Evolutionary conservation across 2,888 invertebrate genomes (phyloP), one percentile per base, ranked within the genome.

Genomic region (Pollenia griseotomentosa): DNA sequence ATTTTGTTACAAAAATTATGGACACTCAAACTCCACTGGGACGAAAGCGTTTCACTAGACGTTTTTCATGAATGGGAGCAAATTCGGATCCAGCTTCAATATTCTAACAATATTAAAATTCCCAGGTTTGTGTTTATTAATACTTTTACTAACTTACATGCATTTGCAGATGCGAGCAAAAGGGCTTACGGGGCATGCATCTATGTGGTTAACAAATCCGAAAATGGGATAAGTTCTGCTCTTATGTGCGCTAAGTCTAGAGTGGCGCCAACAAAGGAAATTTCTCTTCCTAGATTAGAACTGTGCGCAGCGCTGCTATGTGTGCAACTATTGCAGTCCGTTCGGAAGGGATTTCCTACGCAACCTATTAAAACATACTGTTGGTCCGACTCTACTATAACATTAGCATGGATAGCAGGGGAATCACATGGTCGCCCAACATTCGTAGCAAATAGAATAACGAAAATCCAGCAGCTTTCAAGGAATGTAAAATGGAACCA

Each of bases 341-440:
- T 75, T 12, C 16, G n/a, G 16, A 75, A 63, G 11, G 19, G 16
- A 11, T 74, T 61, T n/a, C 16, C 74, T n/a, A 19, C 48, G 9
- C 66, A 48, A 33, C 48, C 42, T 2, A n/a, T 23, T 61, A 46
- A 57, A 9, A 59, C 19, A 12, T 53, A 10, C 16, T 80, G 61
- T 61, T 80, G 70, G 79, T 70, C 79, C 2, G 79, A 80, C 16
- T 70, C 70, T n/a, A 71, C 51, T 9, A 63, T 71, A 23, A 44
- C 71, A 2, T 40, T 80, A 6, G n/a, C 61, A 61, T 79, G 79
- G 79, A 61, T 79, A 33, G 12, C 23, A 53, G 63, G 80, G n/a
- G 63, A 80, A 40, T 42, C 53, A 2, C 10, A 51, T 19, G n/a
- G 53, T 2, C 46, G 73, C 23, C 19, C 57, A 14, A 23, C 48